These are phyloP conservation scores for Hydractinia symbiolongicarpus DNA, from an alignment of 30 jellyfish, hydroid and myxozoan genomes.

Conservation along the genomic window DNA sequence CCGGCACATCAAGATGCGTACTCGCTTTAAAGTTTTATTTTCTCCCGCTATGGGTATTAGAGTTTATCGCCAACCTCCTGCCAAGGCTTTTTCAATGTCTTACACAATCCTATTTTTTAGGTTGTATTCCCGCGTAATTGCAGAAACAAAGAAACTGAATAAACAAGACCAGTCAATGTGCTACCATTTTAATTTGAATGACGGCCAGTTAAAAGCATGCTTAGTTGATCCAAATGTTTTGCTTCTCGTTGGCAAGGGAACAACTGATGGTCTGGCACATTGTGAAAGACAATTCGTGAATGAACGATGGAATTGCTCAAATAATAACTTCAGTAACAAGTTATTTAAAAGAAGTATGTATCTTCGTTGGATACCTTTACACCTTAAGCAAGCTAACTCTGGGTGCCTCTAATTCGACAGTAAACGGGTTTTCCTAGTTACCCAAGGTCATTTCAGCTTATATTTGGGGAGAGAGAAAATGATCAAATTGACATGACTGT, in stretches of 20 bases:
- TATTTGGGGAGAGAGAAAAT: too few relatives aligned
- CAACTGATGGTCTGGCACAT: slow-evolving; percentile 4
- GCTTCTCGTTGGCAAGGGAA: slow-evolving; percentile 22
- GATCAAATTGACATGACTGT: too few relatives aligned
- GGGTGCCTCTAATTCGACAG: too few relatives aligned
- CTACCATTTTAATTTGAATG: slow-evolving; percentile 3
- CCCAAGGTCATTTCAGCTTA: too few relatives aligned
- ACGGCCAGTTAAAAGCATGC: slow-evolving; percentile 2
- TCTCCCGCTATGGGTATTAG: too few relatives aligned
- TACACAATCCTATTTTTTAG: neutral
- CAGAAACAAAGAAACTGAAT: neutral
- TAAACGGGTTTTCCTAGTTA: too few relatives aligned
- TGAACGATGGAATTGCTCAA: slow-evolving; percentile 30
- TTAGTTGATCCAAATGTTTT: slow-evolving; percentile 4
- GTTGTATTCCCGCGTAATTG: slow-evolving; percentile 19
- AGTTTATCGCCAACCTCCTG: too few relatives aligned
- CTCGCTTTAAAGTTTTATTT: too few relatives aligned
- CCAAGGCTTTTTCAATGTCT: too few relatives aligned
- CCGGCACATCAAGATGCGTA: too few relatives aligned
- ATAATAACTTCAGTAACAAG: neutral
- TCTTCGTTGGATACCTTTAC: neutral
- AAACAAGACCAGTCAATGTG: slow-evolving; percentile 1
- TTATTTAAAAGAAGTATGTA: slow-evolving; percentile 15
- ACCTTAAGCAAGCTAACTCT: neutral
- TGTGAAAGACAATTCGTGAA: slow-evolving; percentile 13